These are phyloP conservation scores for Nycticorax nycticorax DNA, from an alignment of 2,113 vertebrate genomes.

Conservation along the genomic window DNA sequence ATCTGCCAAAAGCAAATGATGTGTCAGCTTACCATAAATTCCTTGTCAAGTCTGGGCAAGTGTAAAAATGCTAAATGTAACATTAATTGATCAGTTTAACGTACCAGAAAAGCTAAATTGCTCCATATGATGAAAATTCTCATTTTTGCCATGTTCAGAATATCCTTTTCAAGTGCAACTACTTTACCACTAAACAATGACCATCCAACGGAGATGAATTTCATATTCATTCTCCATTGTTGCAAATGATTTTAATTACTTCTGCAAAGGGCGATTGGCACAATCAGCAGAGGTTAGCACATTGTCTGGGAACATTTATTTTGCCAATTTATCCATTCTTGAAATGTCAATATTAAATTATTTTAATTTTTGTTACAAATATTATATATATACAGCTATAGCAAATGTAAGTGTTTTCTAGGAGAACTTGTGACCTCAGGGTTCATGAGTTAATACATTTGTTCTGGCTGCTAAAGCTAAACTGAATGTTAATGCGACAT, in stretches of 20 bases:
- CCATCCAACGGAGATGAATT: neutral
- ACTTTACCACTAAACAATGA: neutral
- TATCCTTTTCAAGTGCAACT: neutral
- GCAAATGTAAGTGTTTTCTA: neutral
- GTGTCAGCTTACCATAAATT: neutral
- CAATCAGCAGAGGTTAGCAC: conserved; percentile 31
- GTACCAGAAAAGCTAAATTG: neutral
- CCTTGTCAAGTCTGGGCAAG: neutral
- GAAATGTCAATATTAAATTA: neutral
- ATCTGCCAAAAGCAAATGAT: neutral
- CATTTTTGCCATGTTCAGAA: neutral
- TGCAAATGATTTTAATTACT: conserved; percentile 60
- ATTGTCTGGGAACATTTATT: conserved; percentile 15
- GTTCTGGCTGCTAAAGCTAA: conserved; percentile 8
- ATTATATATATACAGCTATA: neutral
- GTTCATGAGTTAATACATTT: conserved; percentile 22
- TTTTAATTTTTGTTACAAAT: neutral
- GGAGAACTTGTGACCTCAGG: neutral
- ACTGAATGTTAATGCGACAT: conserved; percentile 23
- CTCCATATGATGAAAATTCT: neutral
- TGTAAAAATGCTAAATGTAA: conserved; percentile 2
- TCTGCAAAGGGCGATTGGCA: conserved; percentile 27
- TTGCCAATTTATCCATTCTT: neutral
- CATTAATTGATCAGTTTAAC: conserved; percentile 3
- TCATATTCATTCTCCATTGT: neutral